Conservation (phyloP, 2,888 invertebrate genomes). For the Pandemis corylana region DNA sequence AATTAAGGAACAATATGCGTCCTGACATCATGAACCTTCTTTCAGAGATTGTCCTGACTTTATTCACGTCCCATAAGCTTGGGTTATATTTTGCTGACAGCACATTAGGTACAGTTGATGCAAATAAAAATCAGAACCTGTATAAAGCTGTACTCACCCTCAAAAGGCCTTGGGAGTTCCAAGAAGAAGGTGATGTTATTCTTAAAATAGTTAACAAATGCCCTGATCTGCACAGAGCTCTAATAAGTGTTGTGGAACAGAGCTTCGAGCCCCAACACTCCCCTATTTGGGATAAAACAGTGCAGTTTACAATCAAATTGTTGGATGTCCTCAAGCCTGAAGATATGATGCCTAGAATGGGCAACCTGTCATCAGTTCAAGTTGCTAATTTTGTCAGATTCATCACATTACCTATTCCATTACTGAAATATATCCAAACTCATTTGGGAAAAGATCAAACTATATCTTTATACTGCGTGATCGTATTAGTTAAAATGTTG, state of each 20-base stretch:
- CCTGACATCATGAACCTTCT: constrained; percentile 83
- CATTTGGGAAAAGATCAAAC: constrained; percentile 68
- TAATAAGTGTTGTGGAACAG: constrained; percentile 85
- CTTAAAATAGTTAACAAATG: constrained; percentile 87
- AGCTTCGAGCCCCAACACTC: constrained; percentile 86
- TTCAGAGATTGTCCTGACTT: constrained; percentile 88
- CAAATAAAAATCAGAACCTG: constrained; percentile 85
- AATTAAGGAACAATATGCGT: constrained; percentile 62
- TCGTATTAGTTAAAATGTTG: constrained; percentile 84
- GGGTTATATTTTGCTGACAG: constrained; percentile 92
- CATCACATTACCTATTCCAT: constrained; percentile 76
- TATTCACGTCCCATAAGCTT: constrained; percentile 90
- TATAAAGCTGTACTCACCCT: constrained; percentile 87
- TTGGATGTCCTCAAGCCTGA: constrained; percentile 77
- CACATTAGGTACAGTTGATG: constrained; percentile 85
- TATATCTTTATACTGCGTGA: constrained; percentile 76
- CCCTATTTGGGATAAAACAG: constrained; percentile 81
- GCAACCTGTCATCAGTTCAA: constrained; percentile 78
- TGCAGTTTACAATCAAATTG: constrained; percentile 75
- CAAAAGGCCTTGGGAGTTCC: constrained; percentile 88
- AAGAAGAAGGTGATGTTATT: constrained; percentile 86
- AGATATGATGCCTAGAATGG: constrained; percentile 76
- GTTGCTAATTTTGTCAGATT: constrained; percentile 80
- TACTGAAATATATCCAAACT: constrained; percentile 75
- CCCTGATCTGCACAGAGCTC: constrained; percentile 88